Base-by-base conservation (phyloP, 2,797 vertebrate species). In the Microctenopoma steveboyesi region DNA sequence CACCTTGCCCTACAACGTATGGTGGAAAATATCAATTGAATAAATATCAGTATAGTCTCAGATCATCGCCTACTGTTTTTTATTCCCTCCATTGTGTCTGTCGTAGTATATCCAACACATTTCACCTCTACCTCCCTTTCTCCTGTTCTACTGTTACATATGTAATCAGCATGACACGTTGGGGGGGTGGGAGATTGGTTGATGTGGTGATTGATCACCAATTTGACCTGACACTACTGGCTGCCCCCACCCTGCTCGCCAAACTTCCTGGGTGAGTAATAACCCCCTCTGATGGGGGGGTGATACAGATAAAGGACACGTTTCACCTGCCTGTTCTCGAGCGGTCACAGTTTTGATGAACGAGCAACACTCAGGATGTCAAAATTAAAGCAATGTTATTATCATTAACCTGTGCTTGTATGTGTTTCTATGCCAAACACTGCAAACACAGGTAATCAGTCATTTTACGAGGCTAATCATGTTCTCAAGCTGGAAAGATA, bases 171-270 rank as follows among this genome's bases (percentile, higher is more conserved):
- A 82, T 92, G 91, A 81, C 90, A 90, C 50, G 18, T 12, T 18
- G 30, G 50, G 27, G 22, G n/a, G 33, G 33, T 2, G 35, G 14
- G 39, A 9, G 53, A 5, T 43, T 7, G 43, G 42, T 68, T 94
- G 94, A 96, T 96, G 88, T 72, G 89, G 92, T 97, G 96, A 98
- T 97, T 97, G 96, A 98, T 98, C 96, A 96, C 96, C 96, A 96
- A 95, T 97, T 96, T 95, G 93, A 95, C 94, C 94, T 95, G 94
- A 96, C 94, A 96, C 95, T 92, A 55, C 45, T 14, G 51, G 92
- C 94, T 92, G 76, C 82, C 93, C 93, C 93, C 13, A 12, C 45
- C 46, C 63, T 46, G 5, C 25, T 42, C 35, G 4, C 93, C 93
- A 94, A 96, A 96, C 94, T 96, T 96, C 95, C 92, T 60, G 47